Evolutionary conservation across 2,888 invertebrate species (phyloP), one percentile per base, ranked within the genome.

Genomic region (Ryuthela nishihirai): DNA sequence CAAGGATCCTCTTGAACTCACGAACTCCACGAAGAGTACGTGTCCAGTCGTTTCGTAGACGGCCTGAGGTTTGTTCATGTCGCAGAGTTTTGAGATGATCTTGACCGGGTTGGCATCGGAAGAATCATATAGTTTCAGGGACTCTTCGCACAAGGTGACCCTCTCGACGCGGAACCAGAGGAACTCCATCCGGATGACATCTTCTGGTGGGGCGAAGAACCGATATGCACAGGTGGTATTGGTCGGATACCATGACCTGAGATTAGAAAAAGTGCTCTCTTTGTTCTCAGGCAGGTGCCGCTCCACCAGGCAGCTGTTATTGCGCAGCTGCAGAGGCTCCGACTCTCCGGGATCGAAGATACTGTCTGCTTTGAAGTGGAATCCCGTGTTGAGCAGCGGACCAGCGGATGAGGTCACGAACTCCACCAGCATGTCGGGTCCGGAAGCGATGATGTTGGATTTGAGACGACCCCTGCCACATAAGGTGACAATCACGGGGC

Each of bases 21-120:
- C 56, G 34, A 66, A 67, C 29, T 64, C 55, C 9, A 67, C 65
- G 17, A 64, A 59, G 25, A 67, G 41, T 9, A 54, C 49, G 32
- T 56, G 55, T n/a, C 64, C 65, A 7, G 61, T 64, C 2, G 59
- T 65, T 36, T 59, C 64, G 41, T 64, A 67, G n/a, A 52, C 49
- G 10, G 62, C 47, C 20, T 59, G 55, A 4, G 66, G 66, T 47
- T 58, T 61, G 42, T 66, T 67, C 3, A 92, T 92, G 74, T 93
- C 92, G 75, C 93, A 93, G 76, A 93, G 92, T 1, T 91, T 92
- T 75, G 92, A 92, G 71, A 92, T 90, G 69, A 93, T 91, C 67
- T 84, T 82, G 0, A 91, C 88, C 65, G 91, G 90, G 71, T 92
- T 91, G 4, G 91, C 87, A 78, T 87, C 84, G 23, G 87, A 82